Evolutionary conservation across 2,888 invertebrate genomes (phyloP), one percentile per base, ranked within the genome.

Genomic region (Orchestes rusci): DNA sequence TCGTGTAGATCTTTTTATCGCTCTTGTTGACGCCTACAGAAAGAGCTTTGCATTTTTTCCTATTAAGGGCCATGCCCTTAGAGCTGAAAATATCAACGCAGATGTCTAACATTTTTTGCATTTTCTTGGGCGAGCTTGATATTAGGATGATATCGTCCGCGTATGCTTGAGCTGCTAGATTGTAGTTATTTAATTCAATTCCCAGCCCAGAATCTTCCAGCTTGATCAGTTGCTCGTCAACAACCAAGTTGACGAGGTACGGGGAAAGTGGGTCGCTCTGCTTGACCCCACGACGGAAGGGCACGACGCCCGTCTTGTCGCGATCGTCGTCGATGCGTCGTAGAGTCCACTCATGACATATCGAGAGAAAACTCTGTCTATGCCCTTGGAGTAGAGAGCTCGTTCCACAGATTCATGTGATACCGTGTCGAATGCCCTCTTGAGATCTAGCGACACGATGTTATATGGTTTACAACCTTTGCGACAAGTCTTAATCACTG

Each of bases 171-270:
- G 38, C 29, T 3, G 37, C 2, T 3, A 48, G 4, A 10, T 15
- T 17, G 3, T n/a, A 3, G 8, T 16, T 16, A n/a, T n/a, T n/a
- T 2, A 39, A 7, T 2, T 30, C 15, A 1, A 15, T 2, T 5
- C 41, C 23, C 15, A 12, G 1, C 27, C 75, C 73, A 67, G 71
- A 2, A 1, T n/a, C n/a, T 13, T 36, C 17, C 2, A 43, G n/a
- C 4, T 31, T 10, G 3, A 19, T 5, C 3, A 44, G 16, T 2
- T 39, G 29, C 16, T 45, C 39, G 12, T 45, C 45, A n/a, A 45
- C 2, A 4, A 45, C 39, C n/a, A 39, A 8, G 17, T 45, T 45
- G 16, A 45, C 39, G 2, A 45, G 31, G 2, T 23, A 3, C 1
- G 45, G 40, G 1, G 45, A 40, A 1, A 39, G 23, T 8, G 45